Percentiles rank a stretch among this genome's conserved stretches.
Evolutionary conservation across 2,888 invertebrate genomes (phyloP).

Genomic region (Lasioglossum zephyrum): DNA sequence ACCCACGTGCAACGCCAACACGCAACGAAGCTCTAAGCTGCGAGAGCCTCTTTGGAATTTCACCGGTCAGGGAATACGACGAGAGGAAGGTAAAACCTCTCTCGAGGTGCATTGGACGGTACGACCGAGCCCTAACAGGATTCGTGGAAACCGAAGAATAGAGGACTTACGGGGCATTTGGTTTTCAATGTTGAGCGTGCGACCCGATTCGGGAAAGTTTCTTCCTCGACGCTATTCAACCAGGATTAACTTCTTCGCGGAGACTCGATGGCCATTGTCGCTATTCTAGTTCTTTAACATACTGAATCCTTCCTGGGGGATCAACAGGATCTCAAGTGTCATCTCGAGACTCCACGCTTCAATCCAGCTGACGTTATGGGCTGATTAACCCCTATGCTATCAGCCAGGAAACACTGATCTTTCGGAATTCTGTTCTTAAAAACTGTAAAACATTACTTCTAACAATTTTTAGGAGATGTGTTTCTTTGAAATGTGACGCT

Average conservation of each 20-base stretch:
- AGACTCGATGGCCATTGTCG: neutral
- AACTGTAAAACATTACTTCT: neutral
- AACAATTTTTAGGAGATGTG: too few species aligned
- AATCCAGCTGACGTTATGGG: neutral
- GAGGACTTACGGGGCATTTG: constrained; percentile 2
- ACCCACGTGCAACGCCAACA: constrained; percentile 80
- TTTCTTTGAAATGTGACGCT: too few species aligned
- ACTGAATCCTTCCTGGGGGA: neutral
- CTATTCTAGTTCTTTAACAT: neutral
- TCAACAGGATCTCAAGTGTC: neutral
- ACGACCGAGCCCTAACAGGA: constrained; percentile 37
- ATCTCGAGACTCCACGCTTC: neutral
- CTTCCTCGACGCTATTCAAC: constrained; percentile 6
- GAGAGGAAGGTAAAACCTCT: constrained; percentile 30
- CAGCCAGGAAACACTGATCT: neutral
- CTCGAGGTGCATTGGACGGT: constrained; percentile 32
- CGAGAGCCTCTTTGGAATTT: constrained; percentile 74
- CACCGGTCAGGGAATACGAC: constrained; percentile 74
- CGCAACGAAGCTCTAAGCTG: constrained; percentile 69
- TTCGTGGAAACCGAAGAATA: constrained; percentile 44
- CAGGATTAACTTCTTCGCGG: neutral
- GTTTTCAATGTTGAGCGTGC: constrained; percentile 12
- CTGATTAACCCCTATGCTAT: neutral
- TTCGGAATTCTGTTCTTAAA: neutral
- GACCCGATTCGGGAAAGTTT: neutral